Percentiles rank a stretch among this genome's conserved stretches.
phyloP scores from a whole-genome alignment of 2,888 invertebrate species.

The Drosophila birchii region DNA sequence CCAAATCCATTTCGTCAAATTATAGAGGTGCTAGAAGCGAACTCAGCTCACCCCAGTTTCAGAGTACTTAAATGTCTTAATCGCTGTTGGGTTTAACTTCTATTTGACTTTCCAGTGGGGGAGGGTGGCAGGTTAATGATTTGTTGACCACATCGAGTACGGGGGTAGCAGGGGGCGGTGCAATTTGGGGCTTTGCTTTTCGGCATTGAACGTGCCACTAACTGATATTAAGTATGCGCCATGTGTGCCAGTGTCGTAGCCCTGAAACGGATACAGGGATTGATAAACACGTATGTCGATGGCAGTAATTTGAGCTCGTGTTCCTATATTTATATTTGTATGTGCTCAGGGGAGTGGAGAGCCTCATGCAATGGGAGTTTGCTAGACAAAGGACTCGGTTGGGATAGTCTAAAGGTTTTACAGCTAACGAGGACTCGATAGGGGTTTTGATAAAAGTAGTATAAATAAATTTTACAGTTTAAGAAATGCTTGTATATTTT shows the following conservation, averaged over 20 bases:
- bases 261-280: constrained; percentile 24
- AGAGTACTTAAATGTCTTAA: constrained; percentile 65
- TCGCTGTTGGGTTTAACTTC: constrained; percentile 42
- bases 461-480: neutral
- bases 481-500: neutral
- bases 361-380: neutral
- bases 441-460: neutral
- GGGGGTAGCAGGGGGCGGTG: neutral
- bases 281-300: constrained; percentile 41
- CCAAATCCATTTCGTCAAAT: constrained; percentile 58
- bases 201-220: constrained; percentile 60
- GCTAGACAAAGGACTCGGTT: neutral
- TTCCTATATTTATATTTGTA: neutral
- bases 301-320: constrained; percentile 7
- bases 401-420: neutral
- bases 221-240: constrained; percentile 61
- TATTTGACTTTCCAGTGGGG: constrained; percentile 29
- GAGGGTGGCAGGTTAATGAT: constrained; percentile 21
- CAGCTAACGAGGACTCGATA: too few relatives aligned
- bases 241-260: constrained; percentile 45
- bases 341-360: neutral
- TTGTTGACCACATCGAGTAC: constrained; percentile 25
- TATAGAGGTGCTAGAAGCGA: constrained; percentile 52
- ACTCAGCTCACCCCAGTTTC: constrained; percentile 6
- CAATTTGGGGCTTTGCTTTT: constrained; percentile 45